Base-by-base conservation (phyloP, 2,888 invertebrate species). In the Ochropleura leucogaster region DNA sequence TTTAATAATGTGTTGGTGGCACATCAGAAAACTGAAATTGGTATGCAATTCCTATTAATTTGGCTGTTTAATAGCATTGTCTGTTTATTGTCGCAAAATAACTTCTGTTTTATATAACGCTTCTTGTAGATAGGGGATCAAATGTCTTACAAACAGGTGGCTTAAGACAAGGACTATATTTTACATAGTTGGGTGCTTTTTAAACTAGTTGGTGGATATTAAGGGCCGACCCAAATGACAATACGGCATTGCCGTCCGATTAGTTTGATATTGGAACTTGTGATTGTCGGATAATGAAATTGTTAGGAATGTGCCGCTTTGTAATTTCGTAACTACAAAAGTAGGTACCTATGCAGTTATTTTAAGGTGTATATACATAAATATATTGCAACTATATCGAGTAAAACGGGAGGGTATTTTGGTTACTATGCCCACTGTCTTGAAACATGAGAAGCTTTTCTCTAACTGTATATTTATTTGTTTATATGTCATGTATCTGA, bases 221-320 rank as follows among this genome's bases (percentile, higher is more conserved):
- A 42, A 53, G 59, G 59, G 47, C 30, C 64, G 44, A 73, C 44
- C 10, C 79, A 79, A 57, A 70, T 77, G 74, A 77, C 82, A 82
- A 82, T 82, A 82, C 18, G 20, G 73, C n/a, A 71, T 40, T 70
- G 64, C 80, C 74, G 82, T 82, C 82, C 74, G 60, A 18, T 63
- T 44, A 64, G 65, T 67, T 59, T 42, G 51, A 30, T 65, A 74
- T 46, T 42, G 18, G 16, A 40, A n/a, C 14, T 55, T 66, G 42
- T 66, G 42, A 70, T 71, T 49, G 42, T 57, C 47, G 16, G 44
- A n/a, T 62, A 62, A 12, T 44, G n/a, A 12, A 10, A 44, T 14
- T 44, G 12, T 44, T 62, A 59, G 5, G 60, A 18, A 60, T 62
- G 44, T 62, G n/a, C 18, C 44, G n/a, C 44, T 20, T n/a, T 18